Conservation (phyloP, 2,113 vertebrate species). For the Tachycineta bicolor region DNA sequence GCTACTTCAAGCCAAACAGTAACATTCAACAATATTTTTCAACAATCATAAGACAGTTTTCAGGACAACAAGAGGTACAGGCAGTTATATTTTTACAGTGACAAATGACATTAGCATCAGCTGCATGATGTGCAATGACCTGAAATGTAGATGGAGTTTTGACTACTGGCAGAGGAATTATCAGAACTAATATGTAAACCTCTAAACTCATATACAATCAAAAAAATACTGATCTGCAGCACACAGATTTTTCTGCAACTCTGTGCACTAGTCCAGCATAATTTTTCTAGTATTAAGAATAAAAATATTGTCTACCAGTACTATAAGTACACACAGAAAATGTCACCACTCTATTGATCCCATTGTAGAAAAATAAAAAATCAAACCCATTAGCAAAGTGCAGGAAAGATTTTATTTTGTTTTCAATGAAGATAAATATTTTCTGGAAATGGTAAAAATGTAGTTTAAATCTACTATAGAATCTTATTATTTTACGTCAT, state of each 20-base stretch:
- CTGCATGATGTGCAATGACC: slow-evolving; percentile 31
- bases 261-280: background rate
- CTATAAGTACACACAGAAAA: background rate
- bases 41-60: background rate
- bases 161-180: background rate
- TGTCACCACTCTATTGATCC: background rate
- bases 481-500: background rate
- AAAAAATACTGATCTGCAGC: background rate
- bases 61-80: slow-evolving; percentile 18
- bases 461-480: background rate
- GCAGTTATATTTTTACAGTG: background rate
- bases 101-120: slow-evolving; percentile 65
- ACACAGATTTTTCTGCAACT: background rate
- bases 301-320: background rate
- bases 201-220: background rate
- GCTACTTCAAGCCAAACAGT: slow-evolving; percentile 26
- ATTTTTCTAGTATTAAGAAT: background rate
- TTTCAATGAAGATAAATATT: background rate
- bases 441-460: background rate
- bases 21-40: background rate
- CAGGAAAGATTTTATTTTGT: background rate
- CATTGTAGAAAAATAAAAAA: background rate
- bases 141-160: background rate
- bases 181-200: background rate
- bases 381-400: background rate